Base-by-base conservation (phyloP, 2,888 invertebrate genomes). In the Pterostichus madidus region DNA sequence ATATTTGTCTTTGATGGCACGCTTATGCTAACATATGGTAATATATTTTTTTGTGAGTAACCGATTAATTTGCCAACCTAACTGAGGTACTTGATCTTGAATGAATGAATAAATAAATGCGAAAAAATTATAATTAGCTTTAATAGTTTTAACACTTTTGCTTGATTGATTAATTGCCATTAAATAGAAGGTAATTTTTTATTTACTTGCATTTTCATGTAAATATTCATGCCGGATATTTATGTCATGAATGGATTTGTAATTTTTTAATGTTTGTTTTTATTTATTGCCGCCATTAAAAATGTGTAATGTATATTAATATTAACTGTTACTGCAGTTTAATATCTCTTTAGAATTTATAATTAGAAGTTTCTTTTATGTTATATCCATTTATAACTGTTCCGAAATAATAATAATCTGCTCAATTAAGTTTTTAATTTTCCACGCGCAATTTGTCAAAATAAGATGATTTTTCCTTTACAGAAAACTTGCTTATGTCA, bases 21-120 rank as follows among this genome's bases (percentile, higher is more conserved):
- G 87, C 87, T 87, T 87, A 87, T 87, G 87, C 87, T 87, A 87
- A 87, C 87, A 86, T 87, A 87, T 87, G 87, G 87, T 87, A 87
- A 87, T 87, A 85, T 77, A 5, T 35, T 77, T 56, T 80, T 73
- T 81, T 81, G 73, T 81, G 31, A 56, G 80, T 64, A 68, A 80
- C 64, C 68, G 78, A 78, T 78, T 78, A 61, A 64, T 78, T 53
- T 78, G 61, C 59, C 61, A 75, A 61, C 64, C 6, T 17, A 44
- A 76, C 35, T 15, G 17, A 49, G 75, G 59, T 59, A 81, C 59
- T 73, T 81, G 75, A 56, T 75, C 73, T 59, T 81, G 75, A 81
- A 73, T 81, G 59, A 75, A 81, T 81, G 75, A 81, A 73, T 81
- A 75, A 44, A 81, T 75, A 75, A 53, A 56, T 39, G 44, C 53